Base-by-base conservation (phyloP, 2,797 vertebrate genomes). In the Cossypha niveicapilla region DNA sequence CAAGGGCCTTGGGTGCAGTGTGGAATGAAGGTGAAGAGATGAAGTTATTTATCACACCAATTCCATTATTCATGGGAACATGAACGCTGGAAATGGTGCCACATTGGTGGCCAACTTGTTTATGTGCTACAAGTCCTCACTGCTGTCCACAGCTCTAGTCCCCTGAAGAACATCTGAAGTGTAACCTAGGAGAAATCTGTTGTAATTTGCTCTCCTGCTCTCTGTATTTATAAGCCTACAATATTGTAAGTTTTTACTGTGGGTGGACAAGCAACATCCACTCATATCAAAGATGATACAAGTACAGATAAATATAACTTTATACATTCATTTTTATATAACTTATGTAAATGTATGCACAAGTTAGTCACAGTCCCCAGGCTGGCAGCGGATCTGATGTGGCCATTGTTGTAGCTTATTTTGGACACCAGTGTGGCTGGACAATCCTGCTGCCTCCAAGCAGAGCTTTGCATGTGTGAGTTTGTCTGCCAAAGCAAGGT, bases 291-390 rank as follows among this genome's bases (percentile, higher is more conserved):
- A 94, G 82, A 92, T 92, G 92, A 94, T 94, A 92, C 83, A 96
- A 95, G 95, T 87, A 96, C 95, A 96, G 95, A 95, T 92, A 96
- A 94, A 95, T 96, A 96, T 95, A 94, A 93, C 89, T 93, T 95
- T 94, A 94, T 95, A 89, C 78, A 87, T 96, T 96, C 94, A 77
- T 95, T 96, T 96, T 96, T 95, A 96, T 85, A 88, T 96, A 96
- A 98, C 95, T 95, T 97, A 96, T 97, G 94, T 95, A 97, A 97
- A 97, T 97, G 96, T 97, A 98, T 97, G 97, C 86, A 92, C 93
- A 96, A 97, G 95, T 97, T 96, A 97, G 96, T 90, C 95, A 94
- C 95, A 95, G 95, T 96, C 76, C 90, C 80, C 94, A 88, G 91
- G 94, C 96, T 97, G 91, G 85, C 88, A 96, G 96, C 90, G 96